Base-by-base conservation (phyloP, 2,888 invertebrate species). In the Eristalinus sepulchralis region DNA sequence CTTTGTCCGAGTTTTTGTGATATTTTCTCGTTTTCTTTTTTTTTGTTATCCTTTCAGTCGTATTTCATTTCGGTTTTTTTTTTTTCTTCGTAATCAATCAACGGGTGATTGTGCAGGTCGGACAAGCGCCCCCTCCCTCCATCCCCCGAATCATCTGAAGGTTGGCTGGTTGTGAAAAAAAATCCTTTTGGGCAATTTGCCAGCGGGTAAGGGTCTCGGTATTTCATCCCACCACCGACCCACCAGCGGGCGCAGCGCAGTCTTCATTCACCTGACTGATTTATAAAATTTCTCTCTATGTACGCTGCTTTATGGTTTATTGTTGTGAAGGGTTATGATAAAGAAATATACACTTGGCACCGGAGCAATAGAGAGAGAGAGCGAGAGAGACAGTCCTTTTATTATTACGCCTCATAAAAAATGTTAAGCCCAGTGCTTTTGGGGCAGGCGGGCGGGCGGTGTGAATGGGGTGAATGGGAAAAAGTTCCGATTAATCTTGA, bases 251-350 rank as follows among this genome's bases (percentile, higher is more conserved):
- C n/a, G n/a, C 13, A 20, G 57, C 53, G 13, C 47, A 55, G 33
- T 70, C 53, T 85, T 82, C 82, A 73, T 86, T 86, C 78, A 83
- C 83, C 83, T 86, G 86, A 82, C 78, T 86, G 86, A 86, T 83
- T 86, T 83, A 86, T 86, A 66, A 20, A n/a, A n/a, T 64, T 31
- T 31, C 47, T 33, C 47, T 79, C 2, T 31, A 6, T n/a, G 47
- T 8, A 20, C n/a, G 13, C 13, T 68, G 24, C 33, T 57, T 63
- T 67, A 68, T 67, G 60, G 27, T 67, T 55, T 81, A 81, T 81
- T 86, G 70, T 70, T 57, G 27, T 17, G 17, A 2, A 47, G 78
- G 66, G 22, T 60, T 75, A 78, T 85, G 78, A 78, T 71, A 83
- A 79, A 82, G 78, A 75, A 75, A 83, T 75, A 83, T 81, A 75